Evolutionary conservation across 2,888 invertebrate genomes (phyloP).

Genomic region (Trypoxylon attenuatum): DNA sequence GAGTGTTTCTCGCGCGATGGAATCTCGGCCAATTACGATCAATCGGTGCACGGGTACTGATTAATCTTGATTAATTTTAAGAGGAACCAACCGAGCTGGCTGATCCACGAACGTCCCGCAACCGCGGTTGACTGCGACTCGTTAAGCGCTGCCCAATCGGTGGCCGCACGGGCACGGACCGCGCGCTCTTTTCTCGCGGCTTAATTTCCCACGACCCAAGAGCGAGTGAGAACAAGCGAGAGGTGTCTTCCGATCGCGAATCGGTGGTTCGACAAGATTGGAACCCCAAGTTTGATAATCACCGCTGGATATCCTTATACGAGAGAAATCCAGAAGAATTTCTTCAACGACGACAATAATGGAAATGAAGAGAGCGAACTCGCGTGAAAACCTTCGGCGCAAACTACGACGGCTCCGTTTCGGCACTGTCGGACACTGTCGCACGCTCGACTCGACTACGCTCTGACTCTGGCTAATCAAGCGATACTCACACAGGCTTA

Average conservation of each 20-base stretch:
- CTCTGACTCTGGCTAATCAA: slow-evolving; percentile 70
- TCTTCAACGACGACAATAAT: too few relatives aligned
- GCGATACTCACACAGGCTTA: slow-evolving; percentile 71
- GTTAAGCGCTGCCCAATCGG: too few relatives aligned
- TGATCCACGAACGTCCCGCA: slow-evolving; percentile 1
- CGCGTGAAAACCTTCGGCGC: background rate
- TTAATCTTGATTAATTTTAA: slow-evolving; percentile 71
- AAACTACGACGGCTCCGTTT: background rate
- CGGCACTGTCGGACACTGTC: slow-evolving; percentile 44
- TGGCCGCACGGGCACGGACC: background rate
- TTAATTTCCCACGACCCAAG: too few relatives aligned
- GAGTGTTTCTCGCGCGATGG: slow-evolving; percentile 63
- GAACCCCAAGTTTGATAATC: too few relatives aligned
- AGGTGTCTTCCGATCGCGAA: background rate
- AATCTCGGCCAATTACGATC: slow-evolving; percentile 73
- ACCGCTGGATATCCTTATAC: too few relatives aligned
- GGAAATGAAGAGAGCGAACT: too few relatives aligned
- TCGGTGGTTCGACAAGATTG: background rate
- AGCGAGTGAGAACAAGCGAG: background rate
- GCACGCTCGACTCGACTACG: slow-evolving; percentile 61
- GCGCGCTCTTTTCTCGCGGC: too few relatives aligned
- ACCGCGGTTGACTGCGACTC: slow-evolving; percentile 4
- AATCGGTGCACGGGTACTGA: slow-evolving; percentile 72
- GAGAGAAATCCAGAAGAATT: too few relatives aligned
- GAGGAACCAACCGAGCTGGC: slow-evolving; percentile 65